Evolutionary conservation across 2,888 invertebrate species (phyloP), one percentile per base, ranked within the genome.

Genomic region (Asteroscopus sphinx): DNA sequence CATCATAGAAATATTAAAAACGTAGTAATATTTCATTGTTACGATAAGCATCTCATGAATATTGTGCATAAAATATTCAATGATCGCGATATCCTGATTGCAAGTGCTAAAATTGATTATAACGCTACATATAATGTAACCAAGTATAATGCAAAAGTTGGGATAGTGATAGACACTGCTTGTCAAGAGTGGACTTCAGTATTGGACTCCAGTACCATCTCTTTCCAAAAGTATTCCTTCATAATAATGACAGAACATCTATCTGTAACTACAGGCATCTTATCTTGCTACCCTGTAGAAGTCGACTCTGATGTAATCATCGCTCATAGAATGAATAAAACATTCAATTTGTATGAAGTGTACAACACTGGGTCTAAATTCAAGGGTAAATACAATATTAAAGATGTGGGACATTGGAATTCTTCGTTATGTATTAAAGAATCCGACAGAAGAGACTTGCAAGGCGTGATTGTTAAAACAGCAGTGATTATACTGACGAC

Each of bases 321-420:
- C 3, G 83, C 89, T 4, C 55, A 79, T 45, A 77, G 79, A 42
- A 68, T 59, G 1, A 55, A 76, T 12, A 69, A 67, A 5, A 55
- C 57, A 13, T 88, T 80, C 63, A 58, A 76, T 11, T 81, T 95
- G 25, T 88, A 90, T 63, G 95, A 95, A 77, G 80, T 91, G 5
- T 95, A 93, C 83, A 96, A 95, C 75, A 95, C 95, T 1, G 96
- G 96, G 0, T 92, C 86, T 59, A 88, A 88, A 54, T 94, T 91
- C 59, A 92, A 95, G 25, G 96, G 96, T 1, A 81, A 79, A 57
- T 85, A 95, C 49, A 88, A 92, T 72, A 77, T 95, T 4, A 86
- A 83, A 32, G 69, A 90, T 68, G 80, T 95, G 52, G 96, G 96
- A 21, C 81, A 76, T 68, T 96, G 94, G 90, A 84, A 90, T 76